These are phyloP conservation scores for Campylomormyrus numenius DNA, from an alignment of 2,113 vertebrate species.

Conservation along the genomic window DNA sequence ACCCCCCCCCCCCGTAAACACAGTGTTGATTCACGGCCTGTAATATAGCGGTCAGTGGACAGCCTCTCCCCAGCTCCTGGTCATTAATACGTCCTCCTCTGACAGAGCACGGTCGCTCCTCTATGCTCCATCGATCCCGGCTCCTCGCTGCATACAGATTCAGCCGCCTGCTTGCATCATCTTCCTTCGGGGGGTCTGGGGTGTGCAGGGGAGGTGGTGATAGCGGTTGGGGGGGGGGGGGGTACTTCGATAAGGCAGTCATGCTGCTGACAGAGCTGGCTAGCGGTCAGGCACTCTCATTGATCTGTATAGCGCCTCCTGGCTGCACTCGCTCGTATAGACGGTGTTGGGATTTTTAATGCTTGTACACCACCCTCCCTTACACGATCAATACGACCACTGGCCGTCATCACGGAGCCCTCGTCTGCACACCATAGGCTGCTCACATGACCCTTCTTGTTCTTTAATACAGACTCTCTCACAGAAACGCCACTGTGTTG, in stretches of 20 bases:
- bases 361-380: neutral
- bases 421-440: neutral
- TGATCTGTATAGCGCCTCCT: neutral
- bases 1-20: slow-evolving; percentile 71
- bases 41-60: slow-evolving; percentile 58
- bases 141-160: slow-evolving; percentile 44
- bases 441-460: neutral
- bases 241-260: too few species aligned
- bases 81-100: slow-evolving; percentile 63
- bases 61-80: slow-evolving; percentile 44
- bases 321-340: neutral
- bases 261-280: too few species aligned
- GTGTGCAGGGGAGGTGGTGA: neutral
- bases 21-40: slow-evolving; percentile 74
- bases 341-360: neutral
- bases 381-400: neutral
- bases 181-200: slow-evolving; percentile 11
- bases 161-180: slow-evolving; percentile 22
- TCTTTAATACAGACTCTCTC: neutral
- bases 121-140: slow-evolving; percentile 61
- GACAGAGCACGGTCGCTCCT: slow-evolving; percentile 59
- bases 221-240: neutral
- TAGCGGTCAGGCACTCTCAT: neutral
- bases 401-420: neutral
- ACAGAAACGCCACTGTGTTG: neutral